Percentiles rank a stretch among this genome's conserved stretches.
These are phyloP conservation scores for Telmatherina bonti DNA, from an alignment of 2,797 vertebrate genomes.

Conservation along the genomic window DNA sequence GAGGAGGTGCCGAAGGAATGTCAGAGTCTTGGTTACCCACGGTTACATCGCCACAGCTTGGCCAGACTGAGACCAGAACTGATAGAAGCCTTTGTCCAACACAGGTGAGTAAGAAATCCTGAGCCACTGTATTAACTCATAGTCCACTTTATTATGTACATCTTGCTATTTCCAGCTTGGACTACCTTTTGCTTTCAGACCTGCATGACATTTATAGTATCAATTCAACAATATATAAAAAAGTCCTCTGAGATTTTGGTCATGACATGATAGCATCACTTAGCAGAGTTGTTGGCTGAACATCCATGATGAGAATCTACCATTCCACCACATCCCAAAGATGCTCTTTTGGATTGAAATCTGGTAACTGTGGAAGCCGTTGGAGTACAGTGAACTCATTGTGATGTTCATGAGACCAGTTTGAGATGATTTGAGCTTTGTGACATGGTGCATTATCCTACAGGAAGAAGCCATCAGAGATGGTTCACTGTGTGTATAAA, in stretches of 20 bases:
- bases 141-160: not conserved
- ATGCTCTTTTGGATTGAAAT: no score
- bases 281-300: slow-evolving; percentile 62
- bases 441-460: no score
- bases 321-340: not conserved
- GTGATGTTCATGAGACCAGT: no score
- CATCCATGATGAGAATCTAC: slow-evolving; percentile 58
- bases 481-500: no score
- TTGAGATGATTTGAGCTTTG: no score
- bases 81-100: slow-evolving; percentile 91
- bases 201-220: no score
- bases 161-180: not conserved
- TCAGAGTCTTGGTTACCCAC: slow-evolving; percentile 88
- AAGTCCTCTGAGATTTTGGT: not conserved
- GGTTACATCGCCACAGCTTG: slow-evolving; percentile 88
- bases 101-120: slow-evolving; percentile 82
- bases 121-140: not conserved
- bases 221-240: no score
- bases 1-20: slow-evolving; percentile 88
- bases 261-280: slow-evolving; percentile 51
- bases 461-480: no score
- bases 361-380: no score
- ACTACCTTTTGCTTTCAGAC: no score
- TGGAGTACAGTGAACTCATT: no score
- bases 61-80: slow-evolving; percentile 93